Evolutionary conservation across 2,797 vertebrate species (phyloP).

Genomic region (Anguilla anguilla): DNA sequence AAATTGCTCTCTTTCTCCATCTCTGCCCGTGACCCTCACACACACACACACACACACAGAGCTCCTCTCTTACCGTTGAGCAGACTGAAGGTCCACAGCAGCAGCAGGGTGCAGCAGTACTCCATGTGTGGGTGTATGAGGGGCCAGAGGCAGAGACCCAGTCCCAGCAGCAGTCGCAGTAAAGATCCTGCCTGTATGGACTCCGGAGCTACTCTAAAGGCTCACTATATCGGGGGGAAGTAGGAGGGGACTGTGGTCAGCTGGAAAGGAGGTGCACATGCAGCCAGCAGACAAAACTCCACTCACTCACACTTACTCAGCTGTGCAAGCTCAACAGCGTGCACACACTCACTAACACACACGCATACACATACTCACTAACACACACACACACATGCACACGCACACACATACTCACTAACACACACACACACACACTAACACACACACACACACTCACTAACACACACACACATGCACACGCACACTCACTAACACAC

Average conservation of each 20-base stretch:
- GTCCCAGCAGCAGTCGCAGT: constrained; percentile 66
- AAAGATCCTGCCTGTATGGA: constrained; percentile 73
- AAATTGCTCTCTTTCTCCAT: not conserved
- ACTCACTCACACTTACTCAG: constrained; percentile 43
- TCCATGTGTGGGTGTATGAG: constrained; percentile 76
- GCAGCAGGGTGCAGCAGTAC: constrained; percentile 80
- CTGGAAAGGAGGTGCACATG: constrained; percentile 62
- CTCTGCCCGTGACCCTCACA: not conserved
- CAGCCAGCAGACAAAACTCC: constrained; percentile 53
- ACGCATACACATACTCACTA: too few relatives aligned
- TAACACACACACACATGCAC: constrained; percentile 20
- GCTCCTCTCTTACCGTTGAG: constrained; percentile 78
- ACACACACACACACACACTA: not conserved
- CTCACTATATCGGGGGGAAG: constrained; percentile 69
- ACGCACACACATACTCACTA: not conserved
- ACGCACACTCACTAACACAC: not conserved
- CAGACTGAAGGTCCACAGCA: constrained; percentile 84
- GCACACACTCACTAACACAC: not conserved
- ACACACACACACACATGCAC: not conserved
- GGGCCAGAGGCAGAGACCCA: constrained; percentile 58
- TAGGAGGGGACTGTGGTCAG: constrained; percentile 72
- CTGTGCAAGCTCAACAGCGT: not conserved
- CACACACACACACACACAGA: constrained; percentile 6
- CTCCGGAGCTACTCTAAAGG: constrained; percentile 64
- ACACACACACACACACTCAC: constrained; percentile 21